Conservation (phyloP, 2,113 vertebrate species). For the Arizona elegans region DNA sequence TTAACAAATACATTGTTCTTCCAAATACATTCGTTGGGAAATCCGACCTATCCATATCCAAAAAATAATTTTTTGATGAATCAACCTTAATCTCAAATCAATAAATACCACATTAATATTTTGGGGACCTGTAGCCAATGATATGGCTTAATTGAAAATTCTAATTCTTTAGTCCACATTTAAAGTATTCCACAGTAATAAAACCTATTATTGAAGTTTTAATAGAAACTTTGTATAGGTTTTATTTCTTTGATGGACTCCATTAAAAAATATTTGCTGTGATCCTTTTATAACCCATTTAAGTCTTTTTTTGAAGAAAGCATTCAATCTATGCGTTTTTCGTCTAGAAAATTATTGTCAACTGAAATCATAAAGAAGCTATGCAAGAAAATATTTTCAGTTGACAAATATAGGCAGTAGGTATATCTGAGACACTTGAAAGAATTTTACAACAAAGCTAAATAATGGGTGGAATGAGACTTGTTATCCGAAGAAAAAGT, state of each 20-base stretch:
- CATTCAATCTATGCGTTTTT: neutral
- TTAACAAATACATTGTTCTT: neutral
- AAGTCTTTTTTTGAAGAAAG: neutral
- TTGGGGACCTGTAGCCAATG: neutral
- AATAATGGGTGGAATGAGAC: neutral
- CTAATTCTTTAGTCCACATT: neutral
- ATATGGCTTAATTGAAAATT: neutral
- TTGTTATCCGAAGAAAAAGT: neutral
- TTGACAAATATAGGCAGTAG: neutral
- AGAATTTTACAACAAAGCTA: neutral
- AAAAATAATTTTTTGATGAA: neutral
- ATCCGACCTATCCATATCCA: neutral
- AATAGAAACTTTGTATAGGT: neutral
- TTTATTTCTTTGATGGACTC: neutral
- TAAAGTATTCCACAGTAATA: neutral
- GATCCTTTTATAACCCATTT: neutral
- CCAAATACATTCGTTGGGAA: neutral
- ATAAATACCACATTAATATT: neutral
- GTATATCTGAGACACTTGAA: neutral
- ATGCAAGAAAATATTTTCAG: neutral
- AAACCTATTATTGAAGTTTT: neutral
- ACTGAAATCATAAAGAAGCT: neutral
- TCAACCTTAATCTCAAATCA: neutral
- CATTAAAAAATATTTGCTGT: neutral
- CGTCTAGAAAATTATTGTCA: neutral